These are phyloP conservation scores for Halotydeus destructor DNA, from an alignment of 1,140 invertebrate genomes.

Conservation along the genomic window DNA sequence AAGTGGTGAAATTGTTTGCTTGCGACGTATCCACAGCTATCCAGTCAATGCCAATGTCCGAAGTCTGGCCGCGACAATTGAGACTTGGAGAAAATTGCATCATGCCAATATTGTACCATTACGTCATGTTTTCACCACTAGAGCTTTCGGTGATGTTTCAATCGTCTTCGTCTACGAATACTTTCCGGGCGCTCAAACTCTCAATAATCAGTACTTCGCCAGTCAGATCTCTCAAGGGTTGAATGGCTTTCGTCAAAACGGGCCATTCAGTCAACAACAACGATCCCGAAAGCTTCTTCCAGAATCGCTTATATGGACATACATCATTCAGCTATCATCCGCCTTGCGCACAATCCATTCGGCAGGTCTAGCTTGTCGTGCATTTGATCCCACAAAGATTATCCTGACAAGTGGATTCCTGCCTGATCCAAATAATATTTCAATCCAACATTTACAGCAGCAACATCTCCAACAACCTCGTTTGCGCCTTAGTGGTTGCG, in stretches of 20 bases:
- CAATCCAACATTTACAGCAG: no score
- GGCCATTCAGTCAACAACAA: slow-evolving; percentile 15
- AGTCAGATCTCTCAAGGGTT: slow-evolving; percentile 5
- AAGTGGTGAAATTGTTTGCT: slow-evolving; percentile 59
- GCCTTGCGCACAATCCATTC: slow-evolving; percentile 75
- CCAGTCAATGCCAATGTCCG: slow-evolving; percentile 10
- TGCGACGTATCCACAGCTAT: slow-evolving; percentile 61
- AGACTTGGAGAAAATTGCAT: slow-evolving; percentile 77
- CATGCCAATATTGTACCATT: slow-evolving; percentile 82
- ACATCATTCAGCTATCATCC: slow-evolving; percentile 86
- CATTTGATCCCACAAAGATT: slow-evolving; percentile 76
- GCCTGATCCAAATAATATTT: no score
- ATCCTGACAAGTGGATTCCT: slow-evolving; percentile 28
- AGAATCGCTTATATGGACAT: slow-evolving; percentile 80
- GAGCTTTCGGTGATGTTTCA: slow-evolving; percentile 84
- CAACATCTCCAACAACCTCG: slow-evolving; percentile 15
- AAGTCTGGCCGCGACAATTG: slow-evolving; percentile 22
- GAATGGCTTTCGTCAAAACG: slow-evolving; percentile 2
- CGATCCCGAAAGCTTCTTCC: slow-evolving; percentile 37
- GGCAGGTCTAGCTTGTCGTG: slow-evolving; percentile 41
- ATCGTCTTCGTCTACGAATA: slow-evolving; percentile 92
- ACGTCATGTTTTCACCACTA: slow-evolving; percentile 81
- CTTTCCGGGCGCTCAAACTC: slow-evolving; percentile 65
- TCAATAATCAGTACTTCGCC: slow-evolving; percentile 62
- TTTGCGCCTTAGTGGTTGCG: slow-evolving; percentile 57